phyloP scores from a whole-genome alignment of 1,140 invertebrate species.

The Protaetia brevitarsis region DNA sequence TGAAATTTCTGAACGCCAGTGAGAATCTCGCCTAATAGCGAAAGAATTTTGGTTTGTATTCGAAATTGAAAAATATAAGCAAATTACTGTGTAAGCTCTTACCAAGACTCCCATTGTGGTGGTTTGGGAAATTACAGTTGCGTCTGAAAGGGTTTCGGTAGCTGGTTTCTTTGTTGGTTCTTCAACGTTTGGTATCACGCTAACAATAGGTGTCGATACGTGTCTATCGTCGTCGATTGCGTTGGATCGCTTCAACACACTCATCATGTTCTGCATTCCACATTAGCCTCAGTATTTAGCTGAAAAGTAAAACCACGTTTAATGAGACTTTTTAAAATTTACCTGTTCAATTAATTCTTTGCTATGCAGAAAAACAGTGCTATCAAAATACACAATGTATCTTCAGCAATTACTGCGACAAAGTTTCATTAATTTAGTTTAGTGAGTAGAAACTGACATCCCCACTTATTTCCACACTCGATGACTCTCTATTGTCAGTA shows the following conservation, averaged over 20 bases:
- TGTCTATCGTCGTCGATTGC: neutral
- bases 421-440: too few relatives aligned
- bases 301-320: neutral
- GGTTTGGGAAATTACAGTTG: neutral
- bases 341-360: too few relatives aligned
- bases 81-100: neutral
- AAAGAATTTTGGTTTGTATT: neutral
- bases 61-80: neutral
- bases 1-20: neutral
- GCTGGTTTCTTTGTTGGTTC: neutral
- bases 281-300: neutral
- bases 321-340: too few relatives aligned
- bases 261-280: neutral
- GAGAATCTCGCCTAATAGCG: neutral
- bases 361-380: neutral
- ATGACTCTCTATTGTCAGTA: too few relatives aligned
- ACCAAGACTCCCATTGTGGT: neutral
- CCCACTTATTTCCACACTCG: too few relatives aligned
- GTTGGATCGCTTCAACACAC: conserved; percentile 15
- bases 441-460: too few relatives aligned
- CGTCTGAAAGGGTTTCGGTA: neutral
- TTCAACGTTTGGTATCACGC: conserved; percentile 9
- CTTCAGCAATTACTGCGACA: too few relatives aligned
- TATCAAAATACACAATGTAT: too few relatives aligned
- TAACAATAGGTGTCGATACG: neutral